phyloP scores from a whole-genome alignment of 2,797 vertebrate species.

The Sciaenops ocellatus region DNA sequence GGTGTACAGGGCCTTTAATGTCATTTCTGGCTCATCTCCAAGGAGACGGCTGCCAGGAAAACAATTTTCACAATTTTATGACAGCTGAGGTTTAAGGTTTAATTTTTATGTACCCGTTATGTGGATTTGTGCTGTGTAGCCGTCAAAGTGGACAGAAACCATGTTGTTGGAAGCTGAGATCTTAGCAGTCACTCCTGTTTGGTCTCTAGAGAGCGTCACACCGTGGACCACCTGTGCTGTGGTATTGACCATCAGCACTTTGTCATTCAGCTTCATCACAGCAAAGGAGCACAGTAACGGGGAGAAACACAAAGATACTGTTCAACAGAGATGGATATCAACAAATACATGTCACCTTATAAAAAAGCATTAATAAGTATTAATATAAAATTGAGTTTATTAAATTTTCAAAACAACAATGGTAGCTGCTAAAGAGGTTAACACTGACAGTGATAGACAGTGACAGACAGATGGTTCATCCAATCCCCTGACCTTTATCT shows the following conservation, averaged over 20 bases:
- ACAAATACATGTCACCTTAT: not conserved
- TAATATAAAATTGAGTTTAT: too few relatives aligned
- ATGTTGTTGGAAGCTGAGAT: slow-evolving; percentile 6
- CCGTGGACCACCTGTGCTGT: slow-evolving; percentile 19
- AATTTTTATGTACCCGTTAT: slow-evolving; percentile 24
- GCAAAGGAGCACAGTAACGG: not conserved
- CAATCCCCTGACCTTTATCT: too few relatives aligned
- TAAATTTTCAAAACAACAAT: too few relatives aligned
- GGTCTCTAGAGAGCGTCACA: slow-evolving; percentile 42
- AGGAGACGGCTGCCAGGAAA: not conserved
- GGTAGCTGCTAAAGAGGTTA: too few relatives aligned
- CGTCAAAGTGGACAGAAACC: slow-evolving; percentile 51
- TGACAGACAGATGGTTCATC: too few relatives aligned
- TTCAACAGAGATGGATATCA: not conserved
- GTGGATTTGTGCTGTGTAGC: slow-evolving; percentile 33
- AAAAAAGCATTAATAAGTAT: too few relatives aligned
- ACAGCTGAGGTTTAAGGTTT: not conserved
- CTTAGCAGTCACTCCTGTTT: slow-evolving; percentile 46
- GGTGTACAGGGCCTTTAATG: not conserved
- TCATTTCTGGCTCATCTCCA: not conserved
- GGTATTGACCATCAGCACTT: slow-evolving; percentile 7
- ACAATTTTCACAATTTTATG: not conserved
- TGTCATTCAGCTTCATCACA: slow-evolving; percentile 39
- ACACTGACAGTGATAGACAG: too few relatives aligned
- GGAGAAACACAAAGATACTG: not conserved